A percentile compares a stretch with the other conserved stretches of the same genome.
phyloP scores from a whole-genome alignment of 2,113 vertebrate species.

The Coregonus clupeaformis region DNA sequence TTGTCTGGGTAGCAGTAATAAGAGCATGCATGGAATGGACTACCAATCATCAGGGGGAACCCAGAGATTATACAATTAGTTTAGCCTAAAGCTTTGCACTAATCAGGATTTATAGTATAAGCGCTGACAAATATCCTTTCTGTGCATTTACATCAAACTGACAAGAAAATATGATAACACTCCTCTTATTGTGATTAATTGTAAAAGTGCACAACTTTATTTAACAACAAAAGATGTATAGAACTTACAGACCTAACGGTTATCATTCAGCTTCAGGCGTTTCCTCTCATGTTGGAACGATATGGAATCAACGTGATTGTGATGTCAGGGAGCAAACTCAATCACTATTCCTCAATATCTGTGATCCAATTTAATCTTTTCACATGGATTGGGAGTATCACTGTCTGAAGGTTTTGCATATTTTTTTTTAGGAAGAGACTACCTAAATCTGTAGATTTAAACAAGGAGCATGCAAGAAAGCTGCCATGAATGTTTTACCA shows the following conservation, averaged over 20 bases:
- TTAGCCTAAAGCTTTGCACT: background rate
- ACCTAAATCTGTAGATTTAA: background rate
- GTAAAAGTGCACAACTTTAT: background rate
- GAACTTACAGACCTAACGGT: background rate
- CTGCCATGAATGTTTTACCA: background rate
- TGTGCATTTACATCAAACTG: background rate
- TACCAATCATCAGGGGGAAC: conserved; percentile 12
- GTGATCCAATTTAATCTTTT: background rate
- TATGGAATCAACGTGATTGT: background rate
- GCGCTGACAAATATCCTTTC: background rate
- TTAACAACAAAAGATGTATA: background rate
- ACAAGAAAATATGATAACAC: background rate
- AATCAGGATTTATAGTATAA: background rate
- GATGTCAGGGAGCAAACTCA: background rate
- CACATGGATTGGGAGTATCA: background rate
- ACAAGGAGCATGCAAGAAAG: background rate
- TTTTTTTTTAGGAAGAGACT: background rate
- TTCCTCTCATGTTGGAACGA: background rate
- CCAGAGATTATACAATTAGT: background rate
- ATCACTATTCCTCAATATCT: background rate
- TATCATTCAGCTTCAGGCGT: background rate
- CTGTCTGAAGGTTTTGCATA: background rate
- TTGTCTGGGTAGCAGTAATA: conserved; percentile 14
- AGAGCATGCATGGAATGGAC: background rate
- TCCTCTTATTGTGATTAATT: background rate